Percentiles rank a stretch among this genome's conserved stretches.
These are phyloP conservation scores for Psix sp. DNA, from an alignment of 1,140 invertebrate genomes.

Conservation along the genomic window DNA sequence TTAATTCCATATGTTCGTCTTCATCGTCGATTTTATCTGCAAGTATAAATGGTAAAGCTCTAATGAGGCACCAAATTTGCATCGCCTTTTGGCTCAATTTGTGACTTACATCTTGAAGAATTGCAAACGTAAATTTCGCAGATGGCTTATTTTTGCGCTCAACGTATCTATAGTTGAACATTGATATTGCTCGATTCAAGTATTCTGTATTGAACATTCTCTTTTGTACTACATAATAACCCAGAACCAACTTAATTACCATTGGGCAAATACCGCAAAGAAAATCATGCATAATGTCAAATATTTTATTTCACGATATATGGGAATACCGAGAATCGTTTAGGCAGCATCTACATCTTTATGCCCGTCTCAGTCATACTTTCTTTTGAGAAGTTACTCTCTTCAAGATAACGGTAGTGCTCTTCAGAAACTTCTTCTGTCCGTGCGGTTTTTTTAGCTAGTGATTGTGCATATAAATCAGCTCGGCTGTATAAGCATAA, in stretches of 20 bases:
- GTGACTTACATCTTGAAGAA: slow-evolving; percentile 38
- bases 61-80: slow-evolving; percentile 56
- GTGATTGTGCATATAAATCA: no score
- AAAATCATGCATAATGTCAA: slow-evolving; percentile 59
- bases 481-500: no score
- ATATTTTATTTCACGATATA: slow-evolving; percentile 52
- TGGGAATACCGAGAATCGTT: slow-evolving; percentile 58
- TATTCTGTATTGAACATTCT: slow-evolving; percentile 30
- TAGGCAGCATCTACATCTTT: slow-evolving; percentile 35
- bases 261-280: slow-evolving; percentile 51
- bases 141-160: slow-evolving; percentile 60
- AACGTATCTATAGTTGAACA: slow-evolving; percentile 52
- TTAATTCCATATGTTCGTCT: slow-evolving; percentile 49
- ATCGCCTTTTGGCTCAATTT: slow-evolving; percentile 58
- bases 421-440: no score
- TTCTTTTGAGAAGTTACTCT: slow-evolving; percentile 19
- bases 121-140: slow-evolving; percentile 53
- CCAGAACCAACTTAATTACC: slow-evolving; percentile 39
- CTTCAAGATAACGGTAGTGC: slow-evolving; percentile 5
- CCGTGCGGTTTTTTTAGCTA: no score
- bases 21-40: slow-evolving; percentile 25
- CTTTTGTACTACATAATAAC: slow-evolving; percentile 18
- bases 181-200: slow-evolving; percentile 50
- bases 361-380: slow-evolving; percentile 29
- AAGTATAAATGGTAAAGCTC: slow-evolving; percentile 57